Conservation (phyloP, 2,113 vertebrate species). For the Phrynocephalus versicolor region DNA sequence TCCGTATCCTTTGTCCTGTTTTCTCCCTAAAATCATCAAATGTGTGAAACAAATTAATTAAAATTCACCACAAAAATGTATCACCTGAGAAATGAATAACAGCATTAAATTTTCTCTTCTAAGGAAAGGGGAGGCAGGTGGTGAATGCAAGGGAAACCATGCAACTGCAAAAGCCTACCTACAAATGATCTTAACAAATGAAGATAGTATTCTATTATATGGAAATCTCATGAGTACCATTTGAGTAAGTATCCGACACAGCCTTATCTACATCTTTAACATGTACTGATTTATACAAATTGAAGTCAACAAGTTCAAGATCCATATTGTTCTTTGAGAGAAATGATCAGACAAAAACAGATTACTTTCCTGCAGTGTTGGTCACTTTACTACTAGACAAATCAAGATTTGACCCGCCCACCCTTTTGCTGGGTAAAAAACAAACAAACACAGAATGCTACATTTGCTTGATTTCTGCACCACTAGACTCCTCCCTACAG, state of each 20-base stretch:
- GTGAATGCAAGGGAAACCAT: constrained; percentile 30
- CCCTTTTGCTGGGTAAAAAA: constrained; percentile 53
- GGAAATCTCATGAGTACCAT: constrained; percentile 1
- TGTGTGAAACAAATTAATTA: background rate
- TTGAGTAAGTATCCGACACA: background rate
- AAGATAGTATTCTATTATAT: constrained; percentile 44
- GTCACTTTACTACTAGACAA: constrained; percentile 63
- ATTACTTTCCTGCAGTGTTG: constrained; percentile 55
- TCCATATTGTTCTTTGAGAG: constrained; percentile 11
- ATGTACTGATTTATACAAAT: constrained; percentile 49
- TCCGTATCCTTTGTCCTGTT: constrained; percentile 55
- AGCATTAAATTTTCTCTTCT: constrained; percentile 9
- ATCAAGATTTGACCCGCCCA: constrained; percentile 62
- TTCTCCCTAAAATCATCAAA: constrained; percentile 24
- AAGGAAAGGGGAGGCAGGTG: constrained; percentile 35
- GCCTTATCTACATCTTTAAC: constrained; percentile 19
- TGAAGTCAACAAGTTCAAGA: constrained; percentile 63
- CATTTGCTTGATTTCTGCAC: constrained; percentile 67
- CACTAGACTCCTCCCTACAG: constrained; percentile 64
- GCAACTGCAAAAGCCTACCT: constrained; percentile 24
- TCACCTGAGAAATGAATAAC: constrained; percentile 28
- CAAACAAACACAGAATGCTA: constrained; percentile 53
- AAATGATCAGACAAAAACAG: constrained; percentile 58
- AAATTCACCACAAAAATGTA: constrained; percentile 25
- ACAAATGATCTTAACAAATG: too few species aligned